phyloP scores from a whole-genome alignment of 2,888 invertebrate species.

The Micropterix aruncella region DNA sequence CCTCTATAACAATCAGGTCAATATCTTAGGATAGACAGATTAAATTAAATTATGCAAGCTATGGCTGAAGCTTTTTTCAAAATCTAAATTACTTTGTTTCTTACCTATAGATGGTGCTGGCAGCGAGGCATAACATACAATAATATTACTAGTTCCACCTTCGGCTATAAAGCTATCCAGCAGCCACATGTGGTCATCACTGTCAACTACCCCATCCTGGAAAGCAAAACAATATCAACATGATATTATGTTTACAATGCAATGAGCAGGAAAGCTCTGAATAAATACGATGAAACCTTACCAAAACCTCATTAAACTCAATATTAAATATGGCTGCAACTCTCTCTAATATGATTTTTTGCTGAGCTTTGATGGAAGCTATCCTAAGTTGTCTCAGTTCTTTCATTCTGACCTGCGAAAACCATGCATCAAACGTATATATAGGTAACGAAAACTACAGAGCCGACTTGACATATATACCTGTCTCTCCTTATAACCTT shows the following conservation, averaged over 20 bases:
- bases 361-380: constrained; percentile 30
- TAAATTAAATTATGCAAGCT: background rate
- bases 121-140: constrained; percentile 53
- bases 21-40: background rate
- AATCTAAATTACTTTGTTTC: constrained; percentile 3
- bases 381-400: constrained; percentile 39
- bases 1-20: no score
- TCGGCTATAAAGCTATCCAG: constrained; percentile 47
- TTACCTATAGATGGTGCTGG: constrained; percentile 51
- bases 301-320: constrained; percentile 40
- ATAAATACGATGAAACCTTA: constrained; percentile 15
- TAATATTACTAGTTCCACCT: constrained; percentile 44
- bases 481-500: background rate
- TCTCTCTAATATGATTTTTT: constrained; percentile 54
- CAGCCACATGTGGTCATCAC: constrained; percentile 42
- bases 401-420: constrained; percentile 41
- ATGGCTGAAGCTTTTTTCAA: background rate
- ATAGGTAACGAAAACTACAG: background rate
- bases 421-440: constrained; percentile 1
- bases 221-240: constrained; percentile 12
- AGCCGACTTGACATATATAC: background rate
- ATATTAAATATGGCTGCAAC: constrained; percentile 42
- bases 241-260: background rate
- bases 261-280: background rate
- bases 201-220: constrained; percentile 57